Evolutionary conservation across 2,797 vertebrate species (phyloP), one percentile per base, ranked within the genome.

Genomic region (Naso thynnoides): DNA sequence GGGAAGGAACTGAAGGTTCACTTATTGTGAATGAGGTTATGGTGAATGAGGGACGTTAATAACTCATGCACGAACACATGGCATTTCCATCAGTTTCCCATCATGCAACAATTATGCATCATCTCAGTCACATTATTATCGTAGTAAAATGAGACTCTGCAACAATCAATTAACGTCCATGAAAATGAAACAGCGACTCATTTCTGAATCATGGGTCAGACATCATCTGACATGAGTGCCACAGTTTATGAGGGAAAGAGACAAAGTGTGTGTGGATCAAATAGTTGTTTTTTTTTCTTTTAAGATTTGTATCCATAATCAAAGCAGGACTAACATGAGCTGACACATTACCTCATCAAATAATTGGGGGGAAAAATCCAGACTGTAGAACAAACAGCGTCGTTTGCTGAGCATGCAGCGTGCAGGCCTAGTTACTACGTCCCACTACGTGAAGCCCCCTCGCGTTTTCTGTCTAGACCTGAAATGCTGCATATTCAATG

Each of bases 1-100:
- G 42, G 23, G 64, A 70, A 48, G 54, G 61, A 73, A 52, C 18
- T 55, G 67, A 70, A 83, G 70, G 66, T 60, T 24, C 68, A 9
- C 38, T 78, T 78, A 48, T 67, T 81, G 81, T 82, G 76, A 88
- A 86, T 67, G 72, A 82, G 70, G 82, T 79, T 86, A 78, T 60
- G 31, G 27, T 55, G 49, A 81, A 75, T 80, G 57, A 53, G 52
- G 39, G 16, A 55, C 53, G 76, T 82, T 41, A 75, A 84, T 75
- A 79, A 83, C 74, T 86, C 60, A 86, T 77, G 56, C 63, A 27
- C 53, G 38, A 69, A 64, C 41, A 70, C 27, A 47, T 76, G 47
- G 36, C 33, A 23, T 63, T 74, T 41, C 10, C 56, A 73, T 27
- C 54, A 49, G 47, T 69, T 58, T 53, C 42, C 60, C 48, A 59